A percentile compares a stretch with the other conserved stretches of the same genome.
phyloP scores from a whole-genome alignment of 1,140 invertebrate genomes.

The Caenorhabditis latens region DNA sequence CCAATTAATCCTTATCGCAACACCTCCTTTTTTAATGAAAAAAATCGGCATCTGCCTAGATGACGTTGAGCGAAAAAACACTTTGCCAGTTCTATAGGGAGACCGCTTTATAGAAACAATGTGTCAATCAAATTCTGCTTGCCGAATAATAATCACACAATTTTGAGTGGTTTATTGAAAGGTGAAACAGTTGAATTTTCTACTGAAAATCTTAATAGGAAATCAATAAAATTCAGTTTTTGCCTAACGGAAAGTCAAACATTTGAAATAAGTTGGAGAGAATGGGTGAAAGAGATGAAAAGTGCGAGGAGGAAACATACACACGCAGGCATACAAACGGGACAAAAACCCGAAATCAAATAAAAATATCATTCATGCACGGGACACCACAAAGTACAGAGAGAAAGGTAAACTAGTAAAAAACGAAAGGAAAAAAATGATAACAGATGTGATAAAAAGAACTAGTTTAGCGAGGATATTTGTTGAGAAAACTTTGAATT shows the following conservation, averaged over 20 bases:
- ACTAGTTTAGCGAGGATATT: background rate
- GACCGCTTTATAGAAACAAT: no score
- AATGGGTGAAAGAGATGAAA: background rate
- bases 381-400: conserved; percentile 12
- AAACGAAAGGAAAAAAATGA: background rate
- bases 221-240: conserved; percentile 14
- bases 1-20: no score
- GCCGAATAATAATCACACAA: no score
- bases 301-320: background rate
- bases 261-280: background rate
- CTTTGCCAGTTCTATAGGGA: no score
- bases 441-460: background rate
- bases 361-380: conserved; percentile 49
- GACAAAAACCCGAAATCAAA: conserved; percentile 45
- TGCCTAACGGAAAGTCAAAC: background rate
- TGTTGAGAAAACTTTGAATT: background rate
- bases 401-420: background rate
- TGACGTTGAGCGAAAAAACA: background rate
- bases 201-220: conserved; percentile 8
- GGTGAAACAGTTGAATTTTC: background rate
- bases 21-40: background rate
- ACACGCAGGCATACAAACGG: background rate
- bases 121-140: no score
- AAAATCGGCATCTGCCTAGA: background rate
- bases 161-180: no score